Evolutionary conservation across 2,888 invertebrate genomes (phyloP), one percentile per base, ranked within the genome.

Genomic region (Tenthredo notha): DNA sequence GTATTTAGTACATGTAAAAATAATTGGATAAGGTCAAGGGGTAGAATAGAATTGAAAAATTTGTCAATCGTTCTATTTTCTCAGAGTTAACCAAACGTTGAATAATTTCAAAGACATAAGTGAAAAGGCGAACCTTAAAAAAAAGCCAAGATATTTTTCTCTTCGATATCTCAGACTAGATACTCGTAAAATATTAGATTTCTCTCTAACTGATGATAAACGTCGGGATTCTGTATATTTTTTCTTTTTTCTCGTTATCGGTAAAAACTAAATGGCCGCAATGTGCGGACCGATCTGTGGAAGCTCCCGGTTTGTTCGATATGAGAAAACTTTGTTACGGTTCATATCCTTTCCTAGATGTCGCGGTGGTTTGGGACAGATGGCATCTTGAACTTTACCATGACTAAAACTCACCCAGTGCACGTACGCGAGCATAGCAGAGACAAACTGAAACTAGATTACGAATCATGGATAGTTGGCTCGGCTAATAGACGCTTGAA

Each of bases 361-460:
- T 15, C 21, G 12, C 61, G 61, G 78, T 61, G 78, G 78, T 80
- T 84, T 58, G 37, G 70, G 58, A 70, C 47, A 58, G 86, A 89
- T 86, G 88, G 87, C 84, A 89, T 87, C 87, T 86, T 84, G 85
- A 88, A 90, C 85, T 89, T 87, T 77, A 74, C 77, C 65, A 83
- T 61, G 84, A 70, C 83, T 83, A 80, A 80, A 80, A 80, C 80
- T 80, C 61, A 37, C 58, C 61, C 50, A 58, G 4, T 80, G 58
- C 50, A 83, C 43, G 83, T 29, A 33, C 18, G 29, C 47, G n/a
- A 18, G 43, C 29, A 43, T 43, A 37, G 67, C 65, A 21, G 37
- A 86, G 88, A 87, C 89, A 89, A 91, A 90, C 90, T 91, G 87
- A 89, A 91, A 91, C 90, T 91, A 88, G 88, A 91, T 91, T 90